A percentile compares a stretch with the other conserved stretches of the same genome.
Evolutionary conservation across 2,888 invertebrate genomes (phyloP).

Genomic region (Yponomeuta evonymella): DNA sequence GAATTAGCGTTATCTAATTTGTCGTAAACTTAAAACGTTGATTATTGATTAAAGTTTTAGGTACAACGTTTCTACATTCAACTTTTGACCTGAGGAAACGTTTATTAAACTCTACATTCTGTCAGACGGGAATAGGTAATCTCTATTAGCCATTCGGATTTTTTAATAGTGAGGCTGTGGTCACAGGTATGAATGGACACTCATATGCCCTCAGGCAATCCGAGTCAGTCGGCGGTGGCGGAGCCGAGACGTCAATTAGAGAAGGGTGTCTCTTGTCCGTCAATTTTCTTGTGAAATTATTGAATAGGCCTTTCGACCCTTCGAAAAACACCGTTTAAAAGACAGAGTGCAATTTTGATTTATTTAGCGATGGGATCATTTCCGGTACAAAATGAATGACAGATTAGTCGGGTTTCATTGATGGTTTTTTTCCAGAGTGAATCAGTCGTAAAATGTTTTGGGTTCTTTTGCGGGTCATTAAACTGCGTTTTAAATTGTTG

Average conservation of each 20-base stretch:
- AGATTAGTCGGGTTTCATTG: constrained; percentile 31
- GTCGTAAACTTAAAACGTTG: constrained; percentile 12
- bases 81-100: too few species aligned
- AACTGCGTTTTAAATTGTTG: not conserved
- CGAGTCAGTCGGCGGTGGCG: not conserved
- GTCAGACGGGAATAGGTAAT: too few species aligned
- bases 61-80: too few species aligned
- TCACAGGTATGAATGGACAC: too few species aligned
- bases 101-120: too few species aligned
- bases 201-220: too few species aligned
- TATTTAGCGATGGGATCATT: constrained; percentile 60
- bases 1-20: not conserved
- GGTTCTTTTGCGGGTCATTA: constrained; percentile 3
- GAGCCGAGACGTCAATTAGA: constrained; percentile 23
- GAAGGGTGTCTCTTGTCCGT: constrained; percentile 29
- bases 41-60: constrained; percentile 11
- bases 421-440: constrained; percentile 12
- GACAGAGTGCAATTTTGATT: constrained; percentile 66
- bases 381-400: constrained; percentile 59
- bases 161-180: too few species aligned
- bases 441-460: not conserved
- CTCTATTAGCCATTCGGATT: too few species aligned
- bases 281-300: constrained; percentile 41
- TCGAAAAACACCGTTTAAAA: constrained; percentile 38
- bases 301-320: constrained; percentile 40